Base-by-base conservation (phyloP, 37 sponge, comb jelly and placozoan genomes). In the Halichondria panicea region DNA sequence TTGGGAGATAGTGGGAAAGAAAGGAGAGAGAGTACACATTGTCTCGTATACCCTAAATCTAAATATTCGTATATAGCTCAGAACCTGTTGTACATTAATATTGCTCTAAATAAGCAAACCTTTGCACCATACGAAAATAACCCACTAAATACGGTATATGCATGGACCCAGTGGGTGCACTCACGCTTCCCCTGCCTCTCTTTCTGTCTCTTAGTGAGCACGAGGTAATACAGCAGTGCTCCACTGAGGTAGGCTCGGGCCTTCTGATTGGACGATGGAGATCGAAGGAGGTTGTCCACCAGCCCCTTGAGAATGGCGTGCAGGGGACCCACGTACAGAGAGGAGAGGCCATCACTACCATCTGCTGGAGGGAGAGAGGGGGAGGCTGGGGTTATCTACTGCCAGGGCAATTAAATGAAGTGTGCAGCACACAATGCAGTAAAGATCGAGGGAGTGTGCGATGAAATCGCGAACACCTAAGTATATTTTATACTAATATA, bases 211-310 rank as follows among this genome's bases (percentile, higher is more conserved):
- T 35, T 71, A 41, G 93, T 79, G 44, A 84, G 45, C 44, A 81
- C 78, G 36, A 95, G 80, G 72, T 86, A 95, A 70, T 86, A 95
- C 53, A 95, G 92, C 21, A 95, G 75, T 36, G 93, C 68, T 15
- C 81, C 92, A 40, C 88, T 88, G 37, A 91, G 73, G 60, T 67
- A 78, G 30, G 84, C 81, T 24, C 92, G 62, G 18, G 65, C 62
- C 8, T 35, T 61, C 62, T 85, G 94, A 75, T 76, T 77, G 35
- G 55, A 55, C 11, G 74, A 54, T 32, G 88, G 70, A 12, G 77
- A 55, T 35, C 38, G 40, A 50, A 81, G 18, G 43, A 93, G 4
- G 25, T 58, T 60, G 33, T 82, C 86, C 31, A 72, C 31, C 64
- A 93, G 58, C 18, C 80, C 79, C 41, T 52, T 36, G 55, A 93